Evolutionary conservation across 2,888 invertebrate genomes (phyloP), one percentile per base, ranked within the genome.

Genomic region (Melikaiella ostensackeni): DNA sequence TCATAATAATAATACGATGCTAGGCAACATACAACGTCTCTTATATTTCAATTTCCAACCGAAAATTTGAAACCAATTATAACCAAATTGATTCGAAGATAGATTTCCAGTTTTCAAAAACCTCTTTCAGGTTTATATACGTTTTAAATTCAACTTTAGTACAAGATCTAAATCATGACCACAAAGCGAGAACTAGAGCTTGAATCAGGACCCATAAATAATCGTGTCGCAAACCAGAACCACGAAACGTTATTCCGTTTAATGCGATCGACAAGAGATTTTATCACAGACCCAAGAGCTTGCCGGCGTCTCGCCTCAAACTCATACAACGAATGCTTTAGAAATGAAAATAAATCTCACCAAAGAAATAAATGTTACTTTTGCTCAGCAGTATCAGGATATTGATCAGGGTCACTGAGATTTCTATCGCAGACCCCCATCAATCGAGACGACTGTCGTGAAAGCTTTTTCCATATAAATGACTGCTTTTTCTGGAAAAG

Each of bases 231-330:
- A 27, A 19, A 42, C 21, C 27, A 27, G 24, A 46, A 24, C 42
- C 27, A 27, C 9, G 42, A 46, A 66, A 66, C 24, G 27, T 42
- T 46, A 66, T 66, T 46, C 7, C 46, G 19, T 66, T 66, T 66
- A 66, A 66, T 66, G 24, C 66, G 46, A 46, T 46, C 42, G 66
- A 27, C 38, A 24, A 16, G 24, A 19, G 66, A 66, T 66, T 21
- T 66, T 66, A 66, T 66, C 66, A 66, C 24, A 21, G 42, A 46
- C 42, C 66, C 66, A 66, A 66, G 66, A 66, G 66, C 24, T 66
- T 66, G 66, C n/a, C n/a, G n/a, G 50, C 19, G n/a, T 50, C 50
- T 50, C 50, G 6, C 50, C 19, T 66, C 66, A 66, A 66, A 66
- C 46, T 66, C 27, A 42, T n/a, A 27, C 8, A 66, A 66, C 19